These are phyloP conservation scores for Sciurus vulgaris DNA, from an alignment of 2,797 vertebrate species.

Conservation along the genomic window DNA sequence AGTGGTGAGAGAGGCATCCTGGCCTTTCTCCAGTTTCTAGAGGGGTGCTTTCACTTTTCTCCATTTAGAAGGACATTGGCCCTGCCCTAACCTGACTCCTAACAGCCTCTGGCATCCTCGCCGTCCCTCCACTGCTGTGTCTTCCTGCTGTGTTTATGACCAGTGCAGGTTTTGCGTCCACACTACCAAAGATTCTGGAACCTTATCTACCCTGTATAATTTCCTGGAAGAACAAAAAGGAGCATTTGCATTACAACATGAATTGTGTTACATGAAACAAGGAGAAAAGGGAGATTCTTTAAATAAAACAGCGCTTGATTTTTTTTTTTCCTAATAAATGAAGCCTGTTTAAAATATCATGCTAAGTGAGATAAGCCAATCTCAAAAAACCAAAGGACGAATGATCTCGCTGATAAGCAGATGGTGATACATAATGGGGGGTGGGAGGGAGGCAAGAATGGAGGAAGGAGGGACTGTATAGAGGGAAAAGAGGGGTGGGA, in stretches of 20 bases:
- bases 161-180: not conserved
- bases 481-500: too few species aligned
- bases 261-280: not conserved
- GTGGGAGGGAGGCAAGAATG: too few species aligned
- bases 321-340: not conserved
- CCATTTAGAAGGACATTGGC: too few species aligned
- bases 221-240: not conserved
- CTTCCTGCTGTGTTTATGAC: not conserved
- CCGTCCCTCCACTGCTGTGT: not conserved
- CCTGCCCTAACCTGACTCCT: not conserved
- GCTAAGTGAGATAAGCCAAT: too few species aligned
- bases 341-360: not conserved
- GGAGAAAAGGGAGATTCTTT: not conserved
- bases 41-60: too few species aligned
- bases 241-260: not conserved
- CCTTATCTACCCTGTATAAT: not conserved
- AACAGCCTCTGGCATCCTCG: accelerated
- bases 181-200: not conserved
- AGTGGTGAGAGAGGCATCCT: too few species aligned
- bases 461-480: too few species aligned
- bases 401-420: too few species aligned
- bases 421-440: too few species aligned
- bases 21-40: too few species aligned
- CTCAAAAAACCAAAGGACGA: too few species aligned
- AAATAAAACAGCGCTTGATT: not conserved